phyloP scores from a whole-genome alignment of 2,113 vertebrate species.

The Bettongia penicillata region DNA sequence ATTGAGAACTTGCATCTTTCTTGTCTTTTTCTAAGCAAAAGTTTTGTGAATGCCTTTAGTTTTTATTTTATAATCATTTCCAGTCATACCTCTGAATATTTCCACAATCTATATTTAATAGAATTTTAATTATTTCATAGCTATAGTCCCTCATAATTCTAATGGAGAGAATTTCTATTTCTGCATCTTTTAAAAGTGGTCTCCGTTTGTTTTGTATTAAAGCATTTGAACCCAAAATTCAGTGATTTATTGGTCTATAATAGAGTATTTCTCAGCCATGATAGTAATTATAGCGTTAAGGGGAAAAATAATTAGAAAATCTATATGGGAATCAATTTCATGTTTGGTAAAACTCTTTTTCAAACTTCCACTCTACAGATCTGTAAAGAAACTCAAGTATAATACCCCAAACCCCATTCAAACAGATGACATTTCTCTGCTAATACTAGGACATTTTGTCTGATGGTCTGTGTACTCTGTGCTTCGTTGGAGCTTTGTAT shows the following conservation, averaged over 20 bases:
- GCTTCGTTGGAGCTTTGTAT: not conserved
- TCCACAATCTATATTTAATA: not conserved
- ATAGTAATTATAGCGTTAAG: no score
- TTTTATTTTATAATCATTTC: not conserved
- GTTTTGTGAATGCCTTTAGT: not conserved
- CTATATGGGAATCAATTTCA: no score
- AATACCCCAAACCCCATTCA: not conserved
- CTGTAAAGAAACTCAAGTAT: not conserved
- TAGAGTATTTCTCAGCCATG: no score
- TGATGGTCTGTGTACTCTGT: not conserved
- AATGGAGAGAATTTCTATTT: no score
- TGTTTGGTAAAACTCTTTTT: not conserved
- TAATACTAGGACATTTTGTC: not conserved
- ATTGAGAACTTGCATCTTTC: not conserved
- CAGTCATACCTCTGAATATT: not conserved
- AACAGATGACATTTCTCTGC: not conserved
- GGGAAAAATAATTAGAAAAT: no score
- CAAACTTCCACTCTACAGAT: not conserved
- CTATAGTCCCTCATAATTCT: not conserved
- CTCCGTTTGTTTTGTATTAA: no score
- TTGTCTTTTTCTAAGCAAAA: not conserved
- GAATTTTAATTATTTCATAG: not conserved
- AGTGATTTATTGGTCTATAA: no score
- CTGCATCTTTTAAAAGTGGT: no score
- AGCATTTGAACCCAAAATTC: no score